phyloP scores from a whole-genome alignment of 2,888 invertebrate species.

The Synanthedon formicaeformis region DNA sequence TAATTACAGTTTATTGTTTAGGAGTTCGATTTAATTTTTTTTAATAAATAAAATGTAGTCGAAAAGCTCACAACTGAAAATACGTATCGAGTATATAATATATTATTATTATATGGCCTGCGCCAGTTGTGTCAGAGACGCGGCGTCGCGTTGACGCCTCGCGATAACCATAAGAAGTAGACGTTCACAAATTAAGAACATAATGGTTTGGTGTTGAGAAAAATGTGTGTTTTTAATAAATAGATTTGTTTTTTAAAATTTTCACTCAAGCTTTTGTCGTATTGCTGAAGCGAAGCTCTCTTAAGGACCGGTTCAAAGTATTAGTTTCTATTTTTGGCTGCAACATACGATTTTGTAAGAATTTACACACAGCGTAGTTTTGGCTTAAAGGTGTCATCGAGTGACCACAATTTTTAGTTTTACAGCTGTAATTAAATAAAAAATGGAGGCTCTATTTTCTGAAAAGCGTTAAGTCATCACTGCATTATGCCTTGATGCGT shows the following conservation, averaged over 20 bases:
- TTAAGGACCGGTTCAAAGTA: constrained; percentile 33
- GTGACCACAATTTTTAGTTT: not conserved
- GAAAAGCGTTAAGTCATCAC: constrained; percentile 25
- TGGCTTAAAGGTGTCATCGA: constrained; percentile 4
- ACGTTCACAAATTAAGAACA: constrained; percentile 31
- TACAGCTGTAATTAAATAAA: not conserved
- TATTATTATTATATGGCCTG: constrained; percentile 22
- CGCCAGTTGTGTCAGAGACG: constrained; percentile 51
- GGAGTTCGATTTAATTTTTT: constrained; percentile 1
- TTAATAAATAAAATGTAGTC: constrained; percentile 9
- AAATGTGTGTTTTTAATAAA: not conserved
- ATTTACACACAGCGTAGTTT: constrained; percentile 18
- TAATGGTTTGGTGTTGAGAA: constrained; percentile 37
- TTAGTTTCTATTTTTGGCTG: constrained; percentile 37
- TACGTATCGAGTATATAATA: constrained; percentile 16
- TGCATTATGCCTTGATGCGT: constrained; percentile 50
- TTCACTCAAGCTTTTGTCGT: not conserved
- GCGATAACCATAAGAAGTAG: constrained; percentile 20
- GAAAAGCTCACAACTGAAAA: constrained; percentile 31
- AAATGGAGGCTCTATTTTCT: not conserved
- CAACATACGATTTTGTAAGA: constrained; percentile 14
- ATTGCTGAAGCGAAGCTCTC: constrained; percentile 20
- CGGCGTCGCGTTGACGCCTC: constrained; percentile 50
- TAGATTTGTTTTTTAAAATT: not conserved
- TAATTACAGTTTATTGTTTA: constrained; percentile 6